Base-by-base conservation (phyloP, 1,140 invertebrate species). In the Nephila pilipes region DNA sequence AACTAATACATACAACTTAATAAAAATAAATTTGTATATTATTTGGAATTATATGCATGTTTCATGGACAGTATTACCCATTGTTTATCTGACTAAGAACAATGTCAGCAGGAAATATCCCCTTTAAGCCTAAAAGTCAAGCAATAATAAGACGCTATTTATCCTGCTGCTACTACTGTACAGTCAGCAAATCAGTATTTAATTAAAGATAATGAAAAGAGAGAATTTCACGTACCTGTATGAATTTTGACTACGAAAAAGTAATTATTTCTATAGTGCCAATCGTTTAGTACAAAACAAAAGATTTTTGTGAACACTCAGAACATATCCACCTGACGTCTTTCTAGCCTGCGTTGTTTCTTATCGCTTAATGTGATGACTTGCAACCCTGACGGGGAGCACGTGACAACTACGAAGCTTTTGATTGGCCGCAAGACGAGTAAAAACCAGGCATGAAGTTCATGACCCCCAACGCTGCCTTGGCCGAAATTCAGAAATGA, bases 301-400 rank as follows among this genome's bases (percentile, higher is more conserved):
- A 87, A 85, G 83, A 79, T 32, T 29, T n/a, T 32, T 63, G 36
- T 38, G 29, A 75, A 18, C 57, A 57, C 60, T 87, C 91, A 93
- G 85, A 60, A 93, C 91, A 87, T 87, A 79, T 87, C 83, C 83
- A 93, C 91, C 91, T 93, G 91, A 93, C 91, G 91, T 93, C 91
- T 93, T 93, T 54, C 16, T 38, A 79, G 46, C 25, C 60, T 87
- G 83, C 83, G 85, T 93, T 87, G 83, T 93, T 87, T 87, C 91
- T 93, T 93, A 93, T 93, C 91, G 85, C 91, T 87, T 88, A 75
- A 75, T 75, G 69, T 91, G 91, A 93, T 93, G 91, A 93, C 91
- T 93, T 93, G 91, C 91, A 93, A 69, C 91, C 83, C 81, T 80
- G 81, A 58, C 57, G 81, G 63, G 5, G 58, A 87, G 91, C 91